These are phyloP conservation scores for Hiodon alosoides DNA, from an alignment of 2,113 vertebrate species.

Conservation along the genomic window DNA sequence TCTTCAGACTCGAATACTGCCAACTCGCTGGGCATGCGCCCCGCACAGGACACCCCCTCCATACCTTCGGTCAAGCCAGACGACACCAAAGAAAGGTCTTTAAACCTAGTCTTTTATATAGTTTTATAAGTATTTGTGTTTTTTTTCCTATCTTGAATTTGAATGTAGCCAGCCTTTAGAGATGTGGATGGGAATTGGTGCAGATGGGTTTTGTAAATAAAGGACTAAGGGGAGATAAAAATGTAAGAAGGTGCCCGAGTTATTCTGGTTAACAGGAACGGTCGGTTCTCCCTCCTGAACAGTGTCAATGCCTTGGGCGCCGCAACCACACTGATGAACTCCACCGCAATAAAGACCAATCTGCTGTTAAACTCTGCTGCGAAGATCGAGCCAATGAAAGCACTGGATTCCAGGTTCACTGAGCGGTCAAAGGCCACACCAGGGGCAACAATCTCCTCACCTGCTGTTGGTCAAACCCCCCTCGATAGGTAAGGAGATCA, in stretches of 20 bases:
- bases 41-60: slow-evolving; percentile 68
- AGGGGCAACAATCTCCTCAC: slow-evolving; percentile 67
- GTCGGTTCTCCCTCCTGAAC: neutral
- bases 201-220: neutral
- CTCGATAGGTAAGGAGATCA: slow-evolving; percentile 70
- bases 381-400: slow-evolving; percentile 97
- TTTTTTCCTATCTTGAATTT: neutral
- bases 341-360: slow-evolving; percentile 59
- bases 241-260: neutral
- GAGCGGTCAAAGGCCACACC: slow-evolving; percentile 94
- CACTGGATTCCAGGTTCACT: slow-evolving; percentile 91
- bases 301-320: slow-evolving; percentile 62
- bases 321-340: slow-evolving; percentile 28
- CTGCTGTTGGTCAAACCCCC: slow-evolving; percentile 65
- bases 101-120: neutral
- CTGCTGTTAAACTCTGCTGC: slow-evolving; percentile 78
- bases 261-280: neutral
- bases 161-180: neutral
- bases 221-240: neutral
- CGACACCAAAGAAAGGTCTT: slow-evolving; percentile 81
- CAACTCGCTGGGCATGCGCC: slow-evolving; percentile 71
- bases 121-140: neutral
- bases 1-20: slow-evolving; percentile 78
- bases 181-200: neutral
- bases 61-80: slow-evolving; percentile 68